phyloP scores from a whole-genome alignment of 2,113 vertebrate species.

The Neolamprologus toae region DNA sequence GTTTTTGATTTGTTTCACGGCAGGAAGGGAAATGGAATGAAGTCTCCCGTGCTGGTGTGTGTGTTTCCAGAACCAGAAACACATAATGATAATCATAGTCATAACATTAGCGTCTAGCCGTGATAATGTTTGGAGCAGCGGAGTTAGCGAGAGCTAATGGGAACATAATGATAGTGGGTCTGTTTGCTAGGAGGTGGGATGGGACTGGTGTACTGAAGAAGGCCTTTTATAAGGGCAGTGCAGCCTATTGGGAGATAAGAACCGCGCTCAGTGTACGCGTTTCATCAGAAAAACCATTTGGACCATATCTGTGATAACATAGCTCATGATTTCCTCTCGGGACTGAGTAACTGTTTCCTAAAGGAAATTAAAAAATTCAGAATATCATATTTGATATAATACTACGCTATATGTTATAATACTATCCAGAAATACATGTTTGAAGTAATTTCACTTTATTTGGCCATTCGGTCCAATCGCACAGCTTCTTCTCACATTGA shows the following conservation, averaged over 20 bases:
- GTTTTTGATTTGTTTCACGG: conserved; percentile 59
- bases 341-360: background rate
- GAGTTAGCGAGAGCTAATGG: conserved; percentile 46
- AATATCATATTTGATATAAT: background rate
- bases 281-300: background rate
- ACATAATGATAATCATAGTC: conserved; percentile 32
- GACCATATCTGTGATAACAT: background rate
- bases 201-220: background rate
- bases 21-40: conserved; percentile 32
- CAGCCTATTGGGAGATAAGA: background rate
- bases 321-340: background rate
- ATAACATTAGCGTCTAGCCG: conserved; percentile 37
- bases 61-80: background rate
- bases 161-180: conserved; percentile 40
- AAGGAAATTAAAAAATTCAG: background rate
- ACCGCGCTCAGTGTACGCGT: background rate
- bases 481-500: background rate
- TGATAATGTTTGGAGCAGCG: conserved; percentile 32
- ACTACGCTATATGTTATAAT: background rate
- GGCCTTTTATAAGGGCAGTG: background rate
- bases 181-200: conserved; percentile 12
- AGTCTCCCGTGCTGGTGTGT: background rate
- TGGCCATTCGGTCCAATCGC: background rate
- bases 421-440: background rate
- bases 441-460: background rate